Evolutionary conservation across 1,140 invertebrate species (phyloP), one percentile per base, ranked within the genome.

Genomic region (Acromyrmex charruanus): DNA sequence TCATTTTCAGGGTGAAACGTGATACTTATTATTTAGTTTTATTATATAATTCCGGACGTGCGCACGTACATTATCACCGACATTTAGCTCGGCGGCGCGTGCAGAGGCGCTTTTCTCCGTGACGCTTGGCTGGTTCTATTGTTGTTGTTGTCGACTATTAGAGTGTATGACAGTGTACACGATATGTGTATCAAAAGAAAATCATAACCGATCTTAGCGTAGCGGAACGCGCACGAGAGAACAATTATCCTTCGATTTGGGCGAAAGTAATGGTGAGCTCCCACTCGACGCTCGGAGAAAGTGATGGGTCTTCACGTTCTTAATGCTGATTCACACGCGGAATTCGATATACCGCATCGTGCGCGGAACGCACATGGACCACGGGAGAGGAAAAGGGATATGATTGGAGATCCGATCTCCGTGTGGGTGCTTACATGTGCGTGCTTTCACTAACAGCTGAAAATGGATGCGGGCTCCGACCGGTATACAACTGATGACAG

Each of bases 391-490:
- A 58, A 53, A 53, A 86, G 51, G 55, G 39, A 69, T 39, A 55
- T 12, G 51, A 31, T 25, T 18, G 28, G 35, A 44, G 44, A 49
- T 21, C 1, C 39, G 61, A 79, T 79, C 39, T 44, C 51, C n/a
- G 18, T 58, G 71, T 68, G 61, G 12, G 18, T 68, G 44, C n/a
- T 49, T 49, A 44, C 51, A 59, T 65, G 65, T 55, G 85, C 59
- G 65, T 55, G 65, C 93, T 94, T 94, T 93, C 93, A 93, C 93
- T 88, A 92, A 89, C 93, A 94, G 91, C 91, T 94, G 91, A 90
- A 89, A 92, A 94, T 89, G 88, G 87, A 89, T 55, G 61, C 58
- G 77, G 65, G 51, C 74, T 63, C 21, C 21, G n/a, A 58, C 55
- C 6, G n/a, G 28, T n/a, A 35, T 35, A 51, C 9, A 35, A 28